Percentiles rank a stretch among this genome's conserved stretches.
These are phyloP conservation scores for Gavia stellata DNA, from an alignment of 2,113 vertebrate species.

Conservation along the genomic window DNA sequence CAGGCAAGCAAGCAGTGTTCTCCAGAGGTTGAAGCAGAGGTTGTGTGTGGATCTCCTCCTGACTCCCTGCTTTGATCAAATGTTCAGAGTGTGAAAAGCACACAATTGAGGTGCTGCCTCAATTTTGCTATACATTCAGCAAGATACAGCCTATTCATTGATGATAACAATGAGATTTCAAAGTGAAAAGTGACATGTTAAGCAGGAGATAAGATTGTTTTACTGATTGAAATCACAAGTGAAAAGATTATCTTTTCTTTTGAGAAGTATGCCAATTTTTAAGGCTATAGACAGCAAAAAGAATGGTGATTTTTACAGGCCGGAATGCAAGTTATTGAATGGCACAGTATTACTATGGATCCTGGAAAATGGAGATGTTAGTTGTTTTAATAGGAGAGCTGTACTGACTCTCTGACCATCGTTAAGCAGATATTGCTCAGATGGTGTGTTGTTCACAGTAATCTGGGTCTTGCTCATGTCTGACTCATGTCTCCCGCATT, in stretches of 20 bases:
- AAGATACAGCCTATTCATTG: neutral
- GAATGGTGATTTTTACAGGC: neutral
- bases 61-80: neutral
- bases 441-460: neutral
- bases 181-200: neutral
- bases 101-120: neutral
- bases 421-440: neutral
- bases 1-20: neutral
- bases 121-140: neutral
- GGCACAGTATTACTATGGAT: neutral
- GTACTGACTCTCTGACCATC: neutral
- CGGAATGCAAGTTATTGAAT: constrained; percentile 10
- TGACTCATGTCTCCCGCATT: neutral
- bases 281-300: neutral
- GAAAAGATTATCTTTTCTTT: neutral
- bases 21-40: neutral
- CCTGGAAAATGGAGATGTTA: neutral
- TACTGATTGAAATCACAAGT: neutral
- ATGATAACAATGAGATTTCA: neutral
- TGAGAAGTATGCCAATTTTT: neutral
- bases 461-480: constrained; percentile 23
- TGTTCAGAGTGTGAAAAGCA: neutral
- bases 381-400: neutral
- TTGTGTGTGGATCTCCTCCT: neutral
- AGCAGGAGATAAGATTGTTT: neutral